Base-by-base conservation (phyloP, 2,113 vertebrate genomes). In the Xenopus laevis region DNA sequence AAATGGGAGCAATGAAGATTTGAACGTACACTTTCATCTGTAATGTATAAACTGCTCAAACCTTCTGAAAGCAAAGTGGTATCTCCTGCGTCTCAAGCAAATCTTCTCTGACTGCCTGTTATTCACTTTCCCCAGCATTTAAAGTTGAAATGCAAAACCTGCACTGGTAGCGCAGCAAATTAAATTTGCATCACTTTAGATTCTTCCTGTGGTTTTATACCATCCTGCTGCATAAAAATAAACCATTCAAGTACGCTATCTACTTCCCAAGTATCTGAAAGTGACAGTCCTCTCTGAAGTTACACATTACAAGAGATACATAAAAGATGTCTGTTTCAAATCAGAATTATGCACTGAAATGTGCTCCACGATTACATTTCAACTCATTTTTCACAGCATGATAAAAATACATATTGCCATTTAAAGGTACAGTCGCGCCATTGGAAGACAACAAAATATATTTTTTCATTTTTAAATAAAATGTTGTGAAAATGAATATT, bases 151-250 rank as follows among this genome's bases (percentile, higher is more conserved):
- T 68, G 65, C 44, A 52, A 74, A 68, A 74, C 65, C 72, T 74
- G 65, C 72, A 74, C 52, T 50, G 55, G 65, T 60, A 68, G 59
- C 72, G 46, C 55, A 46, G 57, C 72, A 74, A 74, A 74, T 74
- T 74, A 74, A 60, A 74, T 74, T 74, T 74, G 64, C 72, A 74
- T 74, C 55, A 67, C 72, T 67, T 68, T n/a, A 74, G 72, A 68
- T 65, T n/a, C 40, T 74, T 61, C 72, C 57, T 59, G 40, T 47
- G 64, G 53, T 68, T 74, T 74, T 61, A 47, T 74, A 50, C 72
- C 72, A 68, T 67, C 72, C 65, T 74, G 30, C 72, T 68, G 72
- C 72, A 68, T 67, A 74, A 74, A 68, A 74, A 74, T 67, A 74
- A 74, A 74, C 65, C 50, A 60, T 74, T 68, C 72, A 67, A 74